Evolutionary conservation across 2,113 vertebrate species (phyloP), one percentile per base, ranked within the genome.

Genomic region (Aptenodytes forsteri): DNA sequence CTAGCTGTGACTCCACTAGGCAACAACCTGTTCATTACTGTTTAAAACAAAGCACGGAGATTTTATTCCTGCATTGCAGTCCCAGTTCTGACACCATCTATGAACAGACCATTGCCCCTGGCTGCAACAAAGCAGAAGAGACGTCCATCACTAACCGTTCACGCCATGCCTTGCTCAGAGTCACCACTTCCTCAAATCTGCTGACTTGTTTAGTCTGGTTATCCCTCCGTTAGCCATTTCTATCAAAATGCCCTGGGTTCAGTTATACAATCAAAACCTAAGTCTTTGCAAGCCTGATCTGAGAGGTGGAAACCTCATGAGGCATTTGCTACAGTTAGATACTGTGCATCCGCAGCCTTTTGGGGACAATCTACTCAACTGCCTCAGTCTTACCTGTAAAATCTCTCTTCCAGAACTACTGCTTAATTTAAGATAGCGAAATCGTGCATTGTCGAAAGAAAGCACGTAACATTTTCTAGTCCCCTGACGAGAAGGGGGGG

Each of bases 101-200:
- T 6, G 34, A 78, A 67, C 38, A 93, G 83, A 61, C 30, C 72
- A 50, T 85, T 85, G 93, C 62, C 81, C 66, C 54, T 62, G 32
- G 36, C 82, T 85, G 66, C 49, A 69, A 44, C 38, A 79, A 55
- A 50, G 64, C 83, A 90, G 70, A 78, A 61, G 82, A 84, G 52
- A 67, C 3, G 16, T 72, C 89, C 82, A 67, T 56, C 65, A 49
- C 56, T 70, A 73, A 89, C 58, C 7, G 11, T 38, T 67, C 93
- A 77, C 0, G 0, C 58, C 66, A 64, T 7, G 78, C 56, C 77
- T 88, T 65, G 66, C 87, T 81, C 78, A 64, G 30, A 82, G 61
- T 89, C 59, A 96, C 81, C 70, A 90, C 93, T 97, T 97, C 91
- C 95, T 93, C 91, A 85, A 65, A 94, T 8, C 40, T 55, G 34